Conservation (phyloP, 2,888 invertebrate species). For the Acrobasis suavella region DNA sequence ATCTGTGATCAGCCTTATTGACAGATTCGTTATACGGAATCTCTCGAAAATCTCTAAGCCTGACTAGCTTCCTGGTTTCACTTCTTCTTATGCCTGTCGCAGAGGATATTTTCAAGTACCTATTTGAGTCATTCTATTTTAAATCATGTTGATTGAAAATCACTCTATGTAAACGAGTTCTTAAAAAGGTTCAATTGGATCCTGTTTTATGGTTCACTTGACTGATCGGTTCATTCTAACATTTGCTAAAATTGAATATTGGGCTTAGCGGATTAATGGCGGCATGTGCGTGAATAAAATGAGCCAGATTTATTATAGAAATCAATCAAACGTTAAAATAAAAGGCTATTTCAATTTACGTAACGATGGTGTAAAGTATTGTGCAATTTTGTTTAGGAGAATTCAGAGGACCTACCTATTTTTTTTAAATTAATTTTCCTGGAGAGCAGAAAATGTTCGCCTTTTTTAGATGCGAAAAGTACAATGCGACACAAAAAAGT, state of each 20-base stretch:
- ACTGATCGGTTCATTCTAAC: not conserved
- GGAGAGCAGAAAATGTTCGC: not conserved
- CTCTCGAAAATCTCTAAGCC: too few species aligned
- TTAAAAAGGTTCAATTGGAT: not conserved
- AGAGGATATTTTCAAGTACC: too few species aligned
- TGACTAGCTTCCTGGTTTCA: too few species aligned
- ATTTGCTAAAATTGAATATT: constrained; percentile 5
- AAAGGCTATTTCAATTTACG: not conserved
- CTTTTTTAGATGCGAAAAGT: too few species aligned
- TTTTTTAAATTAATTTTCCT: too few species aligned
- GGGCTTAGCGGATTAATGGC: not conserved
- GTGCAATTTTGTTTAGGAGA: not conserved
- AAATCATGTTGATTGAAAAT: not conserved
- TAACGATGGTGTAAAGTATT: not conserved
- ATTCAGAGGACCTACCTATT: not conserved
- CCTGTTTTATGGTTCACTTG: not conserved
- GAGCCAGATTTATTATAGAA: constrained; percentile 1
- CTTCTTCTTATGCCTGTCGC: too few species aligned
- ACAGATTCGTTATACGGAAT: too few species aligned
- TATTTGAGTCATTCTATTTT: too few species aligned
- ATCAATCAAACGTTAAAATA: constrained; percentile 6
- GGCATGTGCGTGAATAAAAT: not conserved
- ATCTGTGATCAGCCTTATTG: too few species aligned
- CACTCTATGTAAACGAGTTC: not conserved
- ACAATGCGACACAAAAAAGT: too few species aligned